Evolutionary conservation across 1,140 invertebrate genomes (phyloP).

Genomic region (Drosophila novamexicana): DNA sequence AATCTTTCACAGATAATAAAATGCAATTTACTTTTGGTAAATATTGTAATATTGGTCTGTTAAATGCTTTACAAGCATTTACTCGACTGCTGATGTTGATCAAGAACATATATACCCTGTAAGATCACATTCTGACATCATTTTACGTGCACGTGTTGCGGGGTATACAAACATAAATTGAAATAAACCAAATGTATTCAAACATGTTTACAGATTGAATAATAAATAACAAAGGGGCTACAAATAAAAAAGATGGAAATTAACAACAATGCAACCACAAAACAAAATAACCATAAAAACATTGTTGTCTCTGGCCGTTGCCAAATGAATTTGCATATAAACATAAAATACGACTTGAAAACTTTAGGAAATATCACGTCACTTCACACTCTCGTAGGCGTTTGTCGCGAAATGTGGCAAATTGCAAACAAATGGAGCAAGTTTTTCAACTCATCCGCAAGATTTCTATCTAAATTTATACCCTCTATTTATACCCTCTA

Average conservation of each 20-base stretch:
- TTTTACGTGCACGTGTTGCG: too few species aligned
- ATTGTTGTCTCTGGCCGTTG: conserved; percentile 1
- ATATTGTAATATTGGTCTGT: too few species aligned
- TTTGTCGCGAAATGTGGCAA: conserved; percentile 2
- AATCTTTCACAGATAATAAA: too few species aligned
- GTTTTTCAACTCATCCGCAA: not conserved
- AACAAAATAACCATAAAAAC: conserved; percentile 14
- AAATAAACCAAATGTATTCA: conserved; percentile 33
- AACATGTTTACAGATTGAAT: conserved; percentile 34
- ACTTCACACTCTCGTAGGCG: conserved; percentile 10
- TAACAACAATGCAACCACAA: conserved; percentile 20
- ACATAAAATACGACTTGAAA: conserved; percentile 13
- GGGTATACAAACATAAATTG: conserved; percentile 16
- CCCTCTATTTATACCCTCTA: not conserved
- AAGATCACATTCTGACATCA: too few species aligned
- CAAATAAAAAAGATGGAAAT: conserved; percentile 16
- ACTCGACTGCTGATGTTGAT: too few species aligned
- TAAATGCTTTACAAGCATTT: too few species aligned
- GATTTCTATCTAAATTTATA: not conserved
- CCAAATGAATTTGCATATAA: conserved; percentile 31
- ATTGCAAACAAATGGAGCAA: conserved; percentile 9
- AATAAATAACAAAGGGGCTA: conserved; percentile 21
- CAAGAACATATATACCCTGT: too few species aligned
- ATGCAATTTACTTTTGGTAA: too few species aligned
- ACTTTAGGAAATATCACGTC: conserved; percentile 4